Evolutionary conservation across 2,113 vertebrate species (phyloP), one percentile per base, ranked within the genome.

Genomic region (Sus scrofa): DNA sequence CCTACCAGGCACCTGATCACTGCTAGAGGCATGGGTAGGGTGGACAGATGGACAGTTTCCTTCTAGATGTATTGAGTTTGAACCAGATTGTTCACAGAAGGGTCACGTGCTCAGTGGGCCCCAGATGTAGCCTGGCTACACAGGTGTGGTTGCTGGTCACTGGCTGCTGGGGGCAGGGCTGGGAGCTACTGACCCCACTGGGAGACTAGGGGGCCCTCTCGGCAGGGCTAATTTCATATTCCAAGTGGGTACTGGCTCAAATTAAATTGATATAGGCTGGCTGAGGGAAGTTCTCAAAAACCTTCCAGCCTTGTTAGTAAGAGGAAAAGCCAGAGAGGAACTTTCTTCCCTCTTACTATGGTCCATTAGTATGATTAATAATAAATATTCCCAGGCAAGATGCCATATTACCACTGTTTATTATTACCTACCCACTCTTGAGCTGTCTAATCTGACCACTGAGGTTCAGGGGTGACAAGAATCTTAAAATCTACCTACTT

Each of bases 281-380:
- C 60, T 93, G 14, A 9, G 26, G 34, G 15, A 81, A 92, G 70
- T 27, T 77, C 52, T 73, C 86, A 24, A 67, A 86, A 82, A 78
- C 68, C 71, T 73, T 88, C 73, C 60, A 90, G 52, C 62, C 83
- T 58, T 74, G 74, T 34, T 30, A 86, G 32, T 79, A 79, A 79
- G 68, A 89, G 70, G 77, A 86, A 93, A 93, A 79, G 39, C 34
- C 86, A 89, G 86, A 90, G 60, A 90, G 60, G 78, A 87, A 77
- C 1, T 44, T 26, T 81, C 58, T 94, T 75, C 44, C 65, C 20
- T 90, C 60, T 95, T 37, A 65, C 8, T 60, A 44, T 71, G 24
- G 32, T 67, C 77, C 71, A 94, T 94, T 92, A 82, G 44, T 67
- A 65, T 94, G 87, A 94, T 98, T 82, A 95, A 86, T 94, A 93